Conservation (phyloP, 1,140 invertebrate species). For the Cotesia typhae region DNA sequence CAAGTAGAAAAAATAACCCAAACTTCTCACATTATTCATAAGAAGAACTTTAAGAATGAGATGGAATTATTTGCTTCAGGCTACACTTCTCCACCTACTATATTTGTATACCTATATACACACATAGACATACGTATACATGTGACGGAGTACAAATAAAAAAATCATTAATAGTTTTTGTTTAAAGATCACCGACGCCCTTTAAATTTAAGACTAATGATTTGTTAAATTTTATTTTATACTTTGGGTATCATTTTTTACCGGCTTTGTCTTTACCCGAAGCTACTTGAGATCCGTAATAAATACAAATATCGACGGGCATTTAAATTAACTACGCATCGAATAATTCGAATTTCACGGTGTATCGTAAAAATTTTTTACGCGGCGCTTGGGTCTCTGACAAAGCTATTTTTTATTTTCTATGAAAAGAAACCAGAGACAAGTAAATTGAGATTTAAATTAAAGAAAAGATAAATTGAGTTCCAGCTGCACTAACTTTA, state of each 20-base stretch:
- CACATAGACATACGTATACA: too few relatives aligned
- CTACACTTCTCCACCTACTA: slow-evolving; percentile 38
- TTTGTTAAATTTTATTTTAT: slow-evolving; percentile 39
- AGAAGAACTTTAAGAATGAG: slow-evolving; percentile 37
- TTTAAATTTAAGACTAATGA: slow-evolving; percentile 52
- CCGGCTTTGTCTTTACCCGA: not conserved
- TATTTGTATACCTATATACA: slow-evolving; percentile 42
- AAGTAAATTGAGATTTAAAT: not conserved
- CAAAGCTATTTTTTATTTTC: slow-evolving; percentile 19
- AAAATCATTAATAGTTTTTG: slow-evolving; percentile 66
- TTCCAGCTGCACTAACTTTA: not conserved
- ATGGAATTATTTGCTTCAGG: not conserved
- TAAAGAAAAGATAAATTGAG: not conserved
- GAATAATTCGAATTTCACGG: slow-evolving; percentile 52
- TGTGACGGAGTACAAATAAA: slow-evolving; percentile 54
- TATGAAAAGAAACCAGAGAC: slow-evolving; percentile 16
- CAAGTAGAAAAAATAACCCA: slow-evolving; percentile 58
- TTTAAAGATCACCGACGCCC: slow-evolving; percentile 48
- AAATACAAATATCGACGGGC: not conserved
- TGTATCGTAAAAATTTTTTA: slow-evolving; percentile 34
- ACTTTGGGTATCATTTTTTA: not conserved
- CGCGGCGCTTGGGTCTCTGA: slow-evolving; percentile 12
- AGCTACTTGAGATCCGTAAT: slow-evolving; percentile 9
- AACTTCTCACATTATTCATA: slow-evolving; percentile 65
- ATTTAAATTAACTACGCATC: slow-evolving; percentile 22